Evolutionary conservation across 2,797 vertebrate genomes (phyloP), one percentile per base, ranked within the genome.

Genomic region (Phalloptychus januarius): DNA sequence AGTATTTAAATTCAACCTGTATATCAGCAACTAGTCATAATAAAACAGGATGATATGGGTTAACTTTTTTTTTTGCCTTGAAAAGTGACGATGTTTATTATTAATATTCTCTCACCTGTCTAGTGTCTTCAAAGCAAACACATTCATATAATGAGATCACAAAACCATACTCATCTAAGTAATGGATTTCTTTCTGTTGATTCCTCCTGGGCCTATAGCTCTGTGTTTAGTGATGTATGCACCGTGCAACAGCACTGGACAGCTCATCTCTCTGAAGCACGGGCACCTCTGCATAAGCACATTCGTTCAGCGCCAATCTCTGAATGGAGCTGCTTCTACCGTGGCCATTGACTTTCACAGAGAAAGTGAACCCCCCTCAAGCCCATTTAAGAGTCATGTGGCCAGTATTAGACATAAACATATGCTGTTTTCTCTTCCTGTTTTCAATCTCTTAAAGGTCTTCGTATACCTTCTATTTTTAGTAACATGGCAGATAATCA

Each of bases 221-320:
- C 81, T 80, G 85, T 61, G 8, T 83, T 80, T 73, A 25, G 85
- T 95, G 93, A 94, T 94, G 88, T 91, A 94, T 94, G 92, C 89
- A 90, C 86, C 78, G 71, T 56, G 75, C 91, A 90, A 93, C 87
- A 58, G 79, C 81, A 83, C 72, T 56, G 79, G 92, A 92, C 93
- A 93, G 90, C 85, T 93, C 88, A 94, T 93, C 87, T 89, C 88
- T 93, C 87, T 89, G 84, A 82, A 87, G 88, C 90, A 88, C 79
- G 71, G 87, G 86, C 89, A 91, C 72, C 85, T 91, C 91, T 90
- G 89, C 92, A 91, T 89, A 88, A 91, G 89, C 89, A 91, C 87
- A 83, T 84, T 76, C 81, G 79, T 82, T 86, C 71, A 56, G 61
- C 87, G 86, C 87, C 90, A 91, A 88, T 92, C 85, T 90, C 75